phyloP scores from a whole-genome alignment of 2,888 invertebrate genomes.

The Drosophila merina region DNA sequence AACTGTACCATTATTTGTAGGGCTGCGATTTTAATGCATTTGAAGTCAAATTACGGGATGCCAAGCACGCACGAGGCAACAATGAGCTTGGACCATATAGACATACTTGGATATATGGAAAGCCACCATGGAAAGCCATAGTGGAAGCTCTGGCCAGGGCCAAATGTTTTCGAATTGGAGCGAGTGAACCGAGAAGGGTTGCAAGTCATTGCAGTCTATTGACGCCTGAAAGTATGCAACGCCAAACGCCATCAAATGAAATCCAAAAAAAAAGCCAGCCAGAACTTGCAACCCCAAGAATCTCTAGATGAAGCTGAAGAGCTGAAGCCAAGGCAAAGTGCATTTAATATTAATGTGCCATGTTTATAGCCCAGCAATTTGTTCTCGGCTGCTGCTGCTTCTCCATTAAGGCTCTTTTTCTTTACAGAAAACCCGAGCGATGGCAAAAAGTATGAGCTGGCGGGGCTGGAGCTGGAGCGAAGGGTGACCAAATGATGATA shows the following conservation, averaged over 20 bases:
- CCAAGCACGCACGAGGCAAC: conserved; percentile 67
- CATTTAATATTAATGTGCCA: conserved; percentile 81
- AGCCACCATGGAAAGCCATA: background rate
- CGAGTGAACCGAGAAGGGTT: conserved; percentile 33
- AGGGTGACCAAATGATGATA: conserved; percentile 60
- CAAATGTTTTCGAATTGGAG: conserved; percentile 34
- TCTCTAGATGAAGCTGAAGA: conserved; percentile 15
- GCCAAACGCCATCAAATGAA: conserved; percentile 34
- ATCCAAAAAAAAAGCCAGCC: conserved; percentile 13
- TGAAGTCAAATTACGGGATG: conserved; percentile 77
- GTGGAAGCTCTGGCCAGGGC: background rate
- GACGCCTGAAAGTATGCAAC: conserved; percentile 76
- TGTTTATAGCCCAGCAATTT: conserved; percentile 78
- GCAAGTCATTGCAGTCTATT: conserved; percentile 77
- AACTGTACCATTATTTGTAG: conserved; percentile 31
- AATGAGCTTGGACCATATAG: conserved; percentile 45
- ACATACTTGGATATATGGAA: background rate
- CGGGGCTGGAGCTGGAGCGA: background rate
- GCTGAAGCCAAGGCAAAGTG: conserved; percentile 55
- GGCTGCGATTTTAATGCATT: conserved; percentile 75
- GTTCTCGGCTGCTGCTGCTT: conserved; percentile 52
- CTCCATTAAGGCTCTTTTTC: conserved; percentile 18
- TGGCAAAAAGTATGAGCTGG: conserved; percentile 14
- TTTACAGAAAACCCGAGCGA: conserved; percentile 19
- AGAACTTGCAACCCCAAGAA: background rate